Evolutionary conservation across 2,113 vertebrate genomes (phyloP), one percentile per base, ranked within the genome.

Genomic region (Onychorhynchus coronatus): DNA sequence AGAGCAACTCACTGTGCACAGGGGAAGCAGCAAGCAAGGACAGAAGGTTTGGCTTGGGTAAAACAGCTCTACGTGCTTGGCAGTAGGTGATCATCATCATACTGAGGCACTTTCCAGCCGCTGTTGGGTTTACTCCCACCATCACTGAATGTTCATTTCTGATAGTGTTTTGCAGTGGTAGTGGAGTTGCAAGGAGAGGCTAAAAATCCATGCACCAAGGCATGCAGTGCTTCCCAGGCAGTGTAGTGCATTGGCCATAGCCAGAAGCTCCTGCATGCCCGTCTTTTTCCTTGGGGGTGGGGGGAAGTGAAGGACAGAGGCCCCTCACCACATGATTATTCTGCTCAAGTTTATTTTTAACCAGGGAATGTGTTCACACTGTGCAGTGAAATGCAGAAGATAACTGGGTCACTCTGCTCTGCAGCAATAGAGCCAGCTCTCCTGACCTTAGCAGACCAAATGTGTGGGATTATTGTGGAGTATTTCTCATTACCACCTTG

Each of bases 281-380:
- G 30, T 55, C 23, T 30, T 56, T 83, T 83, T 8, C 77, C 77
- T 80, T 53, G 42, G 5, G 23, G 14, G 2, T 1, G 2, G 0
- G 16, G 12, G 27, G 31, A 55, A 35, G 33, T 2, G 3, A 22
- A 90, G 42, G 42, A 46, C 28, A 66, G 88, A 67, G n/a, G 67
- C 67, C 53, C 20, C 50, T 85, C 27, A 56, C 39, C 63, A 44
- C 42, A 53, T 66, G 79, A 70, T 67, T 79, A 0, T 90, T 42
- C 61, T 74, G 10, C 66, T 88, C 24, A 84, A 65, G 71, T 94
- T 96, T 94, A 95, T 91, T 94, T 96, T 95, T 96, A 96, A 91
- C 93, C 55, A 63, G 15, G 59, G 68, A 66, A 65, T 15, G 3
- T 46, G n/a, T 87, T 91, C 85, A 58, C 17, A 53, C 85, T 91